Base-by-base conservation (phyloP, 2,888 invertebrate genomes). In the Altica lythri region DNA sequence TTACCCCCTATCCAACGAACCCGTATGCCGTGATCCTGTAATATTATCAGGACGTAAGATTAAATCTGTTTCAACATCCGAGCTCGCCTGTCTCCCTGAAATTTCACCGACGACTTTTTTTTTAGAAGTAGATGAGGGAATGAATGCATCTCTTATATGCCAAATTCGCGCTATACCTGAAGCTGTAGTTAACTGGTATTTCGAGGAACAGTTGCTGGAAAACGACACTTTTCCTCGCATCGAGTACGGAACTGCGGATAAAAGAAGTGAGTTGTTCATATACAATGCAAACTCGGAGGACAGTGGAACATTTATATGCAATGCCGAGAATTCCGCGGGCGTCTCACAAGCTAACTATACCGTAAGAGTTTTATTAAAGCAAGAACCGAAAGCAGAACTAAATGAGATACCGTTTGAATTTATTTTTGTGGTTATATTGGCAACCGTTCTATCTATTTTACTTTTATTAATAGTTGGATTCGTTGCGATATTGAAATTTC, bases 251-350 rank as follows among this genome's bases (percentile, higher is more conserved):
- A 78, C 80, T 1, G 83, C 84, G 60, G 86, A 88, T 68, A 88
- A 88, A 75, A 83, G 83, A 62, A 89, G 89, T 68, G 88, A 89
- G 74, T 79, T 92, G 50, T 85, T 86, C 68, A 88, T 91, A 66
- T 85, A 85, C 69, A 88, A 89, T 71, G 85, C 88, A 29, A 86
- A 85, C 18, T 81, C 81, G 32, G 88, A 88, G 60, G 89, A 92
- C 71, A 91, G 92, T 69, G 92, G 92, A 2, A 89, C 88, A 9
- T 92, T 90, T 72, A 83, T 88, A 4, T 94, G 94, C 75, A 80
- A 87, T 8, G 93, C 93, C 0, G 90, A 90, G 70, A 94, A 94
- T 73, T 83, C 86, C 10, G 94, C 93, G 0, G 94, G 94, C 9
- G 83, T 81, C 53, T 82, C 86, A 0, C 85, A 84, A 62, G 86